Evolutionary conservation across 2,113 vertebrate species (phyloP), one percentile per base, ranked within the genome.

Genomic region (Zosterops japonicus): DNA sequence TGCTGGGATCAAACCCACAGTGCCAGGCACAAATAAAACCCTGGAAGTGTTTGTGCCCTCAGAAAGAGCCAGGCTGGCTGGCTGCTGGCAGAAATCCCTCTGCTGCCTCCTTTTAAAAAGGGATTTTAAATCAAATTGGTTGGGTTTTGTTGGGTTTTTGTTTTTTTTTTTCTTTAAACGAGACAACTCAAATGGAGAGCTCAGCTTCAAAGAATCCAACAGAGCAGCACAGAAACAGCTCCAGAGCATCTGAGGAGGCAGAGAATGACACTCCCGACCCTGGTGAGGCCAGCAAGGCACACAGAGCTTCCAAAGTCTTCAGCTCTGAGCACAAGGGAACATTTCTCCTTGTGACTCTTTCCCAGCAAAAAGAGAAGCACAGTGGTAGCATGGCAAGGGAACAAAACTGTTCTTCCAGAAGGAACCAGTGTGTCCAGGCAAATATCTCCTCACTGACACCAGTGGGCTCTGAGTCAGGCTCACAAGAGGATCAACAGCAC

Each of bases 171-270:
- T 29, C 49, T 94, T 94, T 31, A 63, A 70, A 65, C 25, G 31
- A 87, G 72, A 21, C 36, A 20, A 80, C 64, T 90, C 22, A 19
- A 89, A 65, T 18, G 19, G 33, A 87, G 49, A 18, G 52, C 61
- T 90, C 18, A 71, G 61, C 91, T 84, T 92, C 94, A 87, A 95
- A 94, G 69, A 60, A 17, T 12, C 56, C 8, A 94, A 71, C 49
- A 56, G 65, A 60, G 59, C 14, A 5, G 72, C 72, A 21, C 33
- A 78, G 86, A 81, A 86, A 74, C 61, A 86, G 76, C 80, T 24
- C 27, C 27, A 56, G 89, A 89, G 35, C 72, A 10, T 70, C 47
- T 92, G 8, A 71, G 1, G 14, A 93, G 53, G 57, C 83, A 89
- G 52, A 79, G 36, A 27, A 71, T 27, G 50, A 25, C 60, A 69